Evolutionary conservation across 2,888 invertebrate genomes (phyloP).

Genomic region (Seira sanloemensis): DNA sequence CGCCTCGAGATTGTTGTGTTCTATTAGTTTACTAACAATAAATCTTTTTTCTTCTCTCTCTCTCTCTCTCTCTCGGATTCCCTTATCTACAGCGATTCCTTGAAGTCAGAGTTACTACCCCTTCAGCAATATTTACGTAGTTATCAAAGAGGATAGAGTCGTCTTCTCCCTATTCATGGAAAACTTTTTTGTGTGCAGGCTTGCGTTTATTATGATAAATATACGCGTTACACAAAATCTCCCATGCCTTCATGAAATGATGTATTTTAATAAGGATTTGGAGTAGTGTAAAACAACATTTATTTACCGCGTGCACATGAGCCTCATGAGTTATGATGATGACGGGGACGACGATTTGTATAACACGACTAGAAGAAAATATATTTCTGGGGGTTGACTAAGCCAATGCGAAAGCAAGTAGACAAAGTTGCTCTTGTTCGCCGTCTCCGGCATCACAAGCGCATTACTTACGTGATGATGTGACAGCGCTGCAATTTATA

Average conservation of each 20-base stretch:
- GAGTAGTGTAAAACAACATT: neutral
- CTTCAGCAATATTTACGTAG: constrained; percentile 4
- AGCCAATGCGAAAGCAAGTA: too few species aligned
- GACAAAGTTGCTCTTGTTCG: too few species aligned
- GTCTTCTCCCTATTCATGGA: neutral
- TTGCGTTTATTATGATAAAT: neutral
- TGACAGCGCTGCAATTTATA: neutral
- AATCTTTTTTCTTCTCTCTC: constrained; percentile 43
- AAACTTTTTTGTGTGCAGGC: too few species aligned
- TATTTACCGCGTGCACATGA: neutral
- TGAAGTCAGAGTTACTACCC: neutral
- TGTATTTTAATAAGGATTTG: neutral
- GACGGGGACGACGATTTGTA: neutral
- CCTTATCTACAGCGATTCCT: neutral
- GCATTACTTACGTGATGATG: neutral
- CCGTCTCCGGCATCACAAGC: neutral
- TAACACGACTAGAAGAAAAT: neutral
- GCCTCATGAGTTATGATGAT: neutral
- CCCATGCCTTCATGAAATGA: too few species aligned
- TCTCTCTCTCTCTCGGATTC: constrained; percentile 21
- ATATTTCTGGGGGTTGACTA: too few species aligned
- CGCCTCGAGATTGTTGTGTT: neutral
- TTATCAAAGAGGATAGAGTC: neutral
- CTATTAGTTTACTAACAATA: constrained; percentile 55
- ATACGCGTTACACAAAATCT: neutral